Evolutionary conservation across 2,113 vertebrate genomes (phyloP).

Genomic region (Centrocercus urophasianus): DNA sequence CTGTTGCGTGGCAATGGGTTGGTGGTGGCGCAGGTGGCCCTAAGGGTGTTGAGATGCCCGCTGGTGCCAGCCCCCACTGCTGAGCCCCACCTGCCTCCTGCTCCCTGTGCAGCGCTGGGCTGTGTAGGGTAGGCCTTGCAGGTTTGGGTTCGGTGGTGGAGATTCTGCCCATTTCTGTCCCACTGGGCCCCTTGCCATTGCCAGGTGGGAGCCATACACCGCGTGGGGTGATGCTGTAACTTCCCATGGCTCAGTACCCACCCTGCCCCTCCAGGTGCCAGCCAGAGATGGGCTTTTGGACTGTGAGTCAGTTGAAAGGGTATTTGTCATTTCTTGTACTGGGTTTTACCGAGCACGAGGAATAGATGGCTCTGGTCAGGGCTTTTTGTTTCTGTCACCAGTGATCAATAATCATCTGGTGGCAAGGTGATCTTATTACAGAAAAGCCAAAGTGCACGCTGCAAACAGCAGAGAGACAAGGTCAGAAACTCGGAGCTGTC

Average conservation of each 20-base stretch:
- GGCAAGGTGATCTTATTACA: constrained; percentile 61
- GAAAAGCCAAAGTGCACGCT: constrained; percentile 52
- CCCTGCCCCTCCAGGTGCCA: neutral
- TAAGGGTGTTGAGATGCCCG: neutral
- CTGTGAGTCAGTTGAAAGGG: neutral
- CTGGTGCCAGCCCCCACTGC: neutral
- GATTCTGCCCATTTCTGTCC: neutral
- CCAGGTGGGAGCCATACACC: neutral
- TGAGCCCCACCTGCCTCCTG: neutral
- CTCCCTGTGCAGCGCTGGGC: neutral
- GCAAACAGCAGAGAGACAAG: constrained; percentile 56
- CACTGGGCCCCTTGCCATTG: neutral
- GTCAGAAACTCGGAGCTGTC: constrained; percentile 54
- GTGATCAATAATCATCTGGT: constrained; percentile 62
- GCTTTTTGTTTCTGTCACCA: constrained; percentile 59
- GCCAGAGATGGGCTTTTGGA: neutral
- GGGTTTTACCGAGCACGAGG: neutral
- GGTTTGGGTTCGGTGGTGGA: neutral
- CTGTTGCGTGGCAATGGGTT: neutral
- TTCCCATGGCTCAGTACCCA: neutral
- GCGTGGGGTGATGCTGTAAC: neutral
- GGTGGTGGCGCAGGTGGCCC: neutral
- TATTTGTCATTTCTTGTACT: neutral
- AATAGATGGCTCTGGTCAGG: constrained; percentile 39
- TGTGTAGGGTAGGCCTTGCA: rapidly evolving